Evolutionary conservation across 2,113 vertebrate species (phyloP).

Genomic region (Coptodon rendalli): DNA sequence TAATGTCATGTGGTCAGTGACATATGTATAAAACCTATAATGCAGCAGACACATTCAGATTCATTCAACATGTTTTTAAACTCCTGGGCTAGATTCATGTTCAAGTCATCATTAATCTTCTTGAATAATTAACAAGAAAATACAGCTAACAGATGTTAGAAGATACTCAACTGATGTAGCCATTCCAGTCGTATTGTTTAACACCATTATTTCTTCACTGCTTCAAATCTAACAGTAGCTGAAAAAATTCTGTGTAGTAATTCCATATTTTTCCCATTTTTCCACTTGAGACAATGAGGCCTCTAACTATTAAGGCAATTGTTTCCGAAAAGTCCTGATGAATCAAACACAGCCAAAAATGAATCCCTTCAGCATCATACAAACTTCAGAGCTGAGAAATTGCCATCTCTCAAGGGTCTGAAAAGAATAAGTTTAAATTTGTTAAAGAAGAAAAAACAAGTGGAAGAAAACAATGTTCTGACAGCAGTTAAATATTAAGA

Average conservation of each 20-base stretch:
- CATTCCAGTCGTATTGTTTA: background rate
- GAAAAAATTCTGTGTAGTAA: background rate
- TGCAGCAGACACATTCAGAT: background rate
- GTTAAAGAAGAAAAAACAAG: background rate
- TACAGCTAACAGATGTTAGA: background rate
- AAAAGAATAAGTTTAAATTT: background rate
- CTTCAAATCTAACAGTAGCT: background rate
- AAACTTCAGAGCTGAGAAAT: background rate
- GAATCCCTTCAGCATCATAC: background rate
- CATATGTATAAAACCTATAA: background rate
- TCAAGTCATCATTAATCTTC: background rate
- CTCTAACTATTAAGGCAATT: background rate
- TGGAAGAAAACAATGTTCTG: background rate
- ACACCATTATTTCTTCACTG: background rate
- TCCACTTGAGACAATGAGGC: background rate
- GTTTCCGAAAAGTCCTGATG: background rate
- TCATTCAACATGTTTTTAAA: background rate
- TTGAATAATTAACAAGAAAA: background rate
- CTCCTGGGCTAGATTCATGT: background rate
- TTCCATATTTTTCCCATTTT: background rate
- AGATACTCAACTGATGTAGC: background rate
- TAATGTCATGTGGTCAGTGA: background rate
- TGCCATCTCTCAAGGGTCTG: background rate
- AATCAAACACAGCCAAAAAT: background rate
- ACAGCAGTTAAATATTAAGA: constrained; percentile 26